Conservation (phyloP, 2,113 vertebrate genomes). For the Gavia stellata region DNA sequence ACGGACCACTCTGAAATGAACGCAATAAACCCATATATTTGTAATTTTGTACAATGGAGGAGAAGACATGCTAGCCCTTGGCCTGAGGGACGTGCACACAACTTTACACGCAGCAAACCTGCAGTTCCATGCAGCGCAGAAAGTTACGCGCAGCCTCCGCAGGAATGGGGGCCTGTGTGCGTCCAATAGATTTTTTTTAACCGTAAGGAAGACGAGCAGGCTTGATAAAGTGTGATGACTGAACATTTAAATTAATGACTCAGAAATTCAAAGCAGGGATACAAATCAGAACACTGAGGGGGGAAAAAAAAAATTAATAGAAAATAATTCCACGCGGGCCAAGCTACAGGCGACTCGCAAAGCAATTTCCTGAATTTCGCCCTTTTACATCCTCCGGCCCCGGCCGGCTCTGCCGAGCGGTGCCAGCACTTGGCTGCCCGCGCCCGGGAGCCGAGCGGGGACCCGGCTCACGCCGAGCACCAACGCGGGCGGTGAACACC, state of each 20-base stretch:
- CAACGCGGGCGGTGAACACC: neutral
- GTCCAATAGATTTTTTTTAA: neutral
- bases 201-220: neutral
- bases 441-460: neutral
- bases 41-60: rapidly evolving
- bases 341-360: neutral
- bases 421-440: neutral
- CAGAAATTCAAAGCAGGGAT: neutral
- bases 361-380: neutral
- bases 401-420: neutral
- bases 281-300: neutral
- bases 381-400: neutral
- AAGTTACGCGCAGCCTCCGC: neutral
- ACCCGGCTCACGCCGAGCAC: neutral
- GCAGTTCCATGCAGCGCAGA: neutral
- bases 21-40: rapidly evolving
- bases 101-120: neutral
- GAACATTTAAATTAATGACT: neutral
- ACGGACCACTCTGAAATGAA: rapidly evolving
- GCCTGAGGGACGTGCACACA: neutral
- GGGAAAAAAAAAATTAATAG: rapidly evolving
- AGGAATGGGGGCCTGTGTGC: neutral
- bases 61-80: rapidly evolving
- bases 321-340: neutral
- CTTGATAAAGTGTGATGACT: neutral